Percentiles rank a stretch among this genome's conserved stretches.
Evolutionary conservation across 2,113 vertebrate genomes (phyloP).

Genomic region (Polypterus senegalus): DNA sequence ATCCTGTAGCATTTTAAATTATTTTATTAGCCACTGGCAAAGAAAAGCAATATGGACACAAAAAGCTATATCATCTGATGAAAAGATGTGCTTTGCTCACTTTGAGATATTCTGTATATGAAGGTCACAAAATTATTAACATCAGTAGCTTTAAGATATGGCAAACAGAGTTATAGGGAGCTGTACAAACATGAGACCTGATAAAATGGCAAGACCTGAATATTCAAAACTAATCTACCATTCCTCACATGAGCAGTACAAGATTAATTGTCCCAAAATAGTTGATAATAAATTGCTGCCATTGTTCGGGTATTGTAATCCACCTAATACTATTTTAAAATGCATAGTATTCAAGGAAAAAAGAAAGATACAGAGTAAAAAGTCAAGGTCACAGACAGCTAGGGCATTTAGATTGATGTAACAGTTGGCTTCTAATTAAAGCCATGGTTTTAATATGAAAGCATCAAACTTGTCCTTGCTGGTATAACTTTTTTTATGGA

Average conservation of each 20-base stretch:
- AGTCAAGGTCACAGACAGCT: constrained; percentile 83
- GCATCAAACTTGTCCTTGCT: constrained; percentile 55
- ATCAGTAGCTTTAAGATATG: constrained; percentile 26
- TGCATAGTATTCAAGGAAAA: constrained; percentile 51
- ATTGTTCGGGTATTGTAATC: constrained; percentile 42
- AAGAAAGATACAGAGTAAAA: constrained; percentile 44
- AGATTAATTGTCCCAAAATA: constrained; percentile 31
- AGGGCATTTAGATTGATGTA: constrained; percentile 61
- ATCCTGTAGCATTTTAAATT: constrained; percentile 49
- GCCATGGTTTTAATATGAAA: constrained; percentile 61
- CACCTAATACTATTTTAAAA: constrained; percentile 48
- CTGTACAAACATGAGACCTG: constrained; percentile 20
- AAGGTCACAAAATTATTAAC: constrained; percentile 33
- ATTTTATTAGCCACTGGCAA: constrained; percentile 45
- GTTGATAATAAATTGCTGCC: constrained; percentile 39
- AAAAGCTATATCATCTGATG: constrained; percentile 32
- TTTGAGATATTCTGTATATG: constrained; percentile 24
- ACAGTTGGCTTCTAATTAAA: constrained; percentile 84
- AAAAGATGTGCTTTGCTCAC: constrained; percentile 19
- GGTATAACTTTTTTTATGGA: constrained; percentile 53
- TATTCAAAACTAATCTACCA: constrained; percentile 30
- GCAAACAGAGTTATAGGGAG: constrained; percentile 20
- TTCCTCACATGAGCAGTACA: constrained; percentile 17
- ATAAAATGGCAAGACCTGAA: constrained; percentile 35
- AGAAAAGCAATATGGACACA: constrained; percentile 28